A percentile compares a stretch with the other conserved stretches of the same genome.
Evolutionary conservation across 2,797 vertebrate species (phyloP).

Genomic region (Poecilia velifera): DNA sequence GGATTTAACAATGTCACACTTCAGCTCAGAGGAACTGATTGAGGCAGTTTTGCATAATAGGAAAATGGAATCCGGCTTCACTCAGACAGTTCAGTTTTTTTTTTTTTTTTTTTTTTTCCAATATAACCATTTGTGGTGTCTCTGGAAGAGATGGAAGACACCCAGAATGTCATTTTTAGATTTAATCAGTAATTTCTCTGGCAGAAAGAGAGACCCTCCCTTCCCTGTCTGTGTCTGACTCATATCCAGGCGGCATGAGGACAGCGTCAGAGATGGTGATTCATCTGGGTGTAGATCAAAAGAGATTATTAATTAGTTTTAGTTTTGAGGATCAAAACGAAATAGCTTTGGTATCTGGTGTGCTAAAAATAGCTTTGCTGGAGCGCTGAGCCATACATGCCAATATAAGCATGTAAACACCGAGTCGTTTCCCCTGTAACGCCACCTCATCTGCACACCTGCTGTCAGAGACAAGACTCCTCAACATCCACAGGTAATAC

Average conservation of each 20-base stretch:
- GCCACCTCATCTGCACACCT: constrained; percentile 16
- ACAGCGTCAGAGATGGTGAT: background rate
- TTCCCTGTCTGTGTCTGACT: constrained; percentile 14
- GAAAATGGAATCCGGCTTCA: constrained; percentile 8
- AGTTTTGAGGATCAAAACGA: constrained; percentile 4
- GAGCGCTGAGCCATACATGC: background rate
- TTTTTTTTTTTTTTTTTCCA: background rate
- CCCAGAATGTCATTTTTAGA: background rate
- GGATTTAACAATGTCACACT: constrained; percentile 15
- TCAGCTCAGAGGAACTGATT: constrained; percentile 18
- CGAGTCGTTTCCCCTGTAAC: constrained; percentile 1
- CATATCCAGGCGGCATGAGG: constrained; percentile 1
- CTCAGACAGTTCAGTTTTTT: background rate
- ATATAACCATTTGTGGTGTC: constrained; percentile 2
- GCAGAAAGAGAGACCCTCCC: background rate
- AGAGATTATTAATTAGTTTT: constrained; percentile 23
- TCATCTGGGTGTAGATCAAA: constrained; percentile 1
- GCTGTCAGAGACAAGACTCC: constrained; percentile 6
- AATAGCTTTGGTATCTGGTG: constrained; percentile 10
- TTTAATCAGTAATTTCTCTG: background rate
- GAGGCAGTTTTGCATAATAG: constrained; percentile 7
- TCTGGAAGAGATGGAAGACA: background rate
- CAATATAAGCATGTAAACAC: background rate
- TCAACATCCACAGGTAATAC: background rate
- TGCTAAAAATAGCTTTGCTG: constrained; percentile 5